Conservation (phyloP, 2,888 invertebrate genomes). For the Agrochola lota region DNA sequence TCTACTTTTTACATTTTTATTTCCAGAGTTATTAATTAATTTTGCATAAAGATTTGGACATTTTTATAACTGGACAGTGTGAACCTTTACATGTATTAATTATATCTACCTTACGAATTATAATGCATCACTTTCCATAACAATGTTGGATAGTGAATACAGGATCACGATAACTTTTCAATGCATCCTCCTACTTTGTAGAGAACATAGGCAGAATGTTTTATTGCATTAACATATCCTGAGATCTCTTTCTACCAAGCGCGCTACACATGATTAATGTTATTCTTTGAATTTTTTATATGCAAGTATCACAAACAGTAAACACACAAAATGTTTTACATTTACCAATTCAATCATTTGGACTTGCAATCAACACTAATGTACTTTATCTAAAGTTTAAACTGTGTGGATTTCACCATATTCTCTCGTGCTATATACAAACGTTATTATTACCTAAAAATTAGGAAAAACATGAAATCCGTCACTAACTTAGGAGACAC, state of each 20-base stretch:
- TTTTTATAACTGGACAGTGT: not conserved
- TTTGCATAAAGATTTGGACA: not conserved
- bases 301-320: constrained; percentile 64
- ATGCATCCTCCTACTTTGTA: constrained; percentile 35
- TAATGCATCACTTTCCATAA: constrained; percentile 12
- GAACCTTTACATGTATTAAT: constrained; percentile 21
- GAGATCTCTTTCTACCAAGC: constrained; percentile 52
- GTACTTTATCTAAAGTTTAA: constrained; percentile 18
- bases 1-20: constrained; percentile 20
- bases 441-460: constrained; percentile 26
- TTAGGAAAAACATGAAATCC: constrained; percentile 32
- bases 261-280: constrained; percentile 31
- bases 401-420: constrained; percentile 32
- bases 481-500: constrained; percentile 35
- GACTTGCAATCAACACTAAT: constrained; percentile 41
- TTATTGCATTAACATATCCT: constrained; percentile 16
- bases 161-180: constrained; percentile 11
- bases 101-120: constrained; percentile 21
- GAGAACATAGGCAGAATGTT: constrained; percentile 33
- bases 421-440: constrained; percentile 57
- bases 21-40: not conserved
- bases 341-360: constrained; percentile 46
- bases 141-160: constrained; percentile 12
- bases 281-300: constrained; percentile 54
- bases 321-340: constrained; percentile 40